phyloP scores from a whole-genome alignment of 2,113 vertebrate genomes.

The Rhea pennata region DNA sequence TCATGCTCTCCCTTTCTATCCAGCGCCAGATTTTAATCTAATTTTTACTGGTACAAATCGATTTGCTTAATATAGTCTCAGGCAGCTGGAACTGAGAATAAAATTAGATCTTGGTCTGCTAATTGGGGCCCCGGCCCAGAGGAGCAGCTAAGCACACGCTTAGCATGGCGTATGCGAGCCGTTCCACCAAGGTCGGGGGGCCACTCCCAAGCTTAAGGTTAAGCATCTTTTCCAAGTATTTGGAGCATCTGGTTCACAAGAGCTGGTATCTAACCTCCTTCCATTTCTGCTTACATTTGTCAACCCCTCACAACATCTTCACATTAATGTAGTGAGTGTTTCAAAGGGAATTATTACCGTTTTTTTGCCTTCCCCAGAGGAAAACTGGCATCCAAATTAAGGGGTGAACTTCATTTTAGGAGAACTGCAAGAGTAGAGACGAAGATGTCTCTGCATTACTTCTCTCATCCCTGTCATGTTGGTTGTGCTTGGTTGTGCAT shows the following conservation, averaged over 20 bases:
- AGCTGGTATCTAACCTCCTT: background rate
- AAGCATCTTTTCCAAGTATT: background rate
- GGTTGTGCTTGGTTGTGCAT: background rate
- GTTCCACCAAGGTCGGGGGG: background rate
- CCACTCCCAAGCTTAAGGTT: background rate
- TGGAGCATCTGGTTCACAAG: slow-evolving; percentile 3
- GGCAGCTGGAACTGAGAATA: slow-evolving; percentile 27
- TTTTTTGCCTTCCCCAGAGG: background rate
- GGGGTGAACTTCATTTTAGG: slow-evolving; percentile 18
- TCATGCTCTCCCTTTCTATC: background rate
- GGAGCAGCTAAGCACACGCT: background rate
- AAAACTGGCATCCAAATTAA: slow-evolving; percentile 31
- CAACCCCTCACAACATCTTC: background rate
- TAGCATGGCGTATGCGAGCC: background rate
- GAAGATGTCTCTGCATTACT: background rate
- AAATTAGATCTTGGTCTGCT: slow-evolving; percentile 48
- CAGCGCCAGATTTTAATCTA: background rate
- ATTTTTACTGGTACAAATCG: background rate
- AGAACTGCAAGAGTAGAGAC: background rate
- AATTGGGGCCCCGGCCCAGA: slow-evolving; percentile 33
- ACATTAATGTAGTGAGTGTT: background rate
- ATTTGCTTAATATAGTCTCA: slow-evolving; percentile 42
- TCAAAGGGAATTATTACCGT: background rate
- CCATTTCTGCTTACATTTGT: background rate
- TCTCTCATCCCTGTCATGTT: background rate